These are phyloP conservation scores for Climacteris rufus DNA, from an alignment of 2,113 vertebrate species.

Conservation along the genomic window DNA sequence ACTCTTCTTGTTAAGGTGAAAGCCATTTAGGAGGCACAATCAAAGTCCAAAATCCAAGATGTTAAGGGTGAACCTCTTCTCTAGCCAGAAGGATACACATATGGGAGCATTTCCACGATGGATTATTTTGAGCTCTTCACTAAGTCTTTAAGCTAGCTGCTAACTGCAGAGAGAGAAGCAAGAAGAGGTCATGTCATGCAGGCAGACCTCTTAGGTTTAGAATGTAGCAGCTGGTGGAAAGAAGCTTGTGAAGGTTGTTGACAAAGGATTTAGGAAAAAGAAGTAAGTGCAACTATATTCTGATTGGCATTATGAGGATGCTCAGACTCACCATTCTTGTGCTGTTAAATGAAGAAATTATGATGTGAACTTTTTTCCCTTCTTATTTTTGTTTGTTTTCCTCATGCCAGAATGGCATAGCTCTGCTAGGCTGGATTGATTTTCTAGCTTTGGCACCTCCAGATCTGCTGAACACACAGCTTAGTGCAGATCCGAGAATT, in stretches of 20 bases:
- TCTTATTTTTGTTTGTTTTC: background rate
- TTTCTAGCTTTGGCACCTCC: background rate
- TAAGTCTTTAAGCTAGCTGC: slow-evolving; percentile 74
- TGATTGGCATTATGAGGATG: background rate
- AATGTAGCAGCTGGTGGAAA: slow-evolving; percentile 77
- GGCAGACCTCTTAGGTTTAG: slow-evolving; percentile 74
- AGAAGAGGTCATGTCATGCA: slow-evolving; percentile 55
- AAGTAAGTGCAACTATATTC: slow-evolving; percentile 69
- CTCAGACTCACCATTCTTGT: background rate
- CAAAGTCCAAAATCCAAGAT: background rate
- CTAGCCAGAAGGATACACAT: background rate
- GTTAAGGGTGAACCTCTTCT: background rate
- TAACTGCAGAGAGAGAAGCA: slow-evolving; percentile 81
- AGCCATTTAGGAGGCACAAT: background rate
- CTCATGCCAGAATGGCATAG: background rate
- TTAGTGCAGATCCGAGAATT: background rate
- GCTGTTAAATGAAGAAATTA: background rate
- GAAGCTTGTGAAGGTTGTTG: slow-evolving; percentile 58
- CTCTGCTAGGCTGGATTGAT: background rate
- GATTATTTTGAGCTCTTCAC: slow-evolving; percentile 72
- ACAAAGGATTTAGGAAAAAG: slow-evolving; percentile 23
- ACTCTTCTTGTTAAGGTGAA: background rate
- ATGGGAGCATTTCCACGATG: slow-evolving; percentile 38
- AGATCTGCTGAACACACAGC: background rate
- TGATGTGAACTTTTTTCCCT: background rate